Evolutionary conservation across 2,888 invertebrate species (phyloP), one percentile per base, ranked within the genome.

Genomic region (Aproaerema taeniolella): DNA sequence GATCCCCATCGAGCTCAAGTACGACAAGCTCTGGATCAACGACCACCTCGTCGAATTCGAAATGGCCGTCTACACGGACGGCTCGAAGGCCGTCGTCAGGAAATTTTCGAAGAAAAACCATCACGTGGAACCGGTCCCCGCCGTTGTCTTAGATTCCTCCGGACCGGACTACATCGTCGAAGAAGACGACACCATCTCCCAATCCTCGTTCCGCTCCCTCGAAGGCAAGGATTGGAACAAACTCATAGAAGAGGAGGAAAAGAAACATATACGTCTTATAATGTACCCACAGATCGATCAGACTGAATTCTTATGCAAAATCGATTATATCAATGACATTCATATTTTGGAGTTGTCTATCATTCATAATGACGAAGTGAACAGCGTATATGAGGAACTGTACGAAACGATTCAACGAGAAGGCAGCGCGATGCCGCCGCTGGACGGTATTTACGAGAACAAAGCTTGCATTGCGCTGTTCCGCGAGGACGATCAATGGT

Each of bases 401-500:
- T 83, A 78, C 41, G 58, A 72, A 10, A 80, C 87, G 12, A 76
- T 92, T 9, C 88, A 89, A 53, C 42, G 58, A 9, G 55, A 74
- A n/a, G 86, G 80, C 0, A 58, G 49, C 0, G 52, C 61, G 2
- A 83, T 88, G 55, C 73, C 87, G 0, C 59, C 69, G 0, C 52
- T 92, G 6, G 59, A 72, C 12, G 75, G 81, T 6, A 69, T 85
- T 49, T 76, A 55, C 38, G 78, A 72, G 42, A 85, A 89, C 54
- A 81, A 83, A 58, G 87, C 90, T 0, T 95, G 95, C 60, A 70
- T 91, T 42, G 89, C 91, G 20, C 68, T 88, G 31, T 92, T 88
- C 52, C 70, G 79, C 0, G 88, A 87, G 37, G 93, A 94, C 59
- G 76, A 80, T 1, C 55, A 71, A 24, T 95, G 94, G 94, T 94